Evolutionary conservation across 2,797 vertebrate genomes (phyloP), one percentile per base, ranked within the genome.

Genomic region (Tinamus major): DNA sequence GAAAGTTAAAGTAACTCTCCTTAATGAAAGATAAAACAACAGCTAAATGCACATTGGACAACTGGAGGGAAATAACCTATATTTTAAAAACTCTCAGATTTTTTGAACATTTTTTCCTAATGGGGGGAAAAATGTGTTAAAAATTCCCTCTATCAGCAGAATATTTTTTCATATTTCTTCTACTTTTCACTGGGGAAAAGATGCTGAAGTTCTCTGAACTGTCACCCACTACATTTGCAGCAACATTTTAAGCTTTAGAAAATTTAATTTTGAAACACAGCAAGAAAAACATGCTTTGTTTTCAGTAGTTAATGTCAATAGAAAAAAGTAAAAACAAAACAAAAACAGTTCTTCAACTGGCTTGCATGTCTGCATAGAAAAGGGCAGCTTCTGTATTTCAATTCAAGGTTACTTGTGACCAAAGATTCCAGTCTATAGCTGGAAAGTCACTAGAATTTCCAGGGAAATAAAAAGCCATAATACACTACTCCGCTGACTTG

Each of bases 361-460:
- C 27, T 41, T 41, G 53, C 10, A 17, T 13, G 69, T 62, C 53
- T 84, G 6, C 59, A 48, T 65, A 53, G 44, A 82, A 93, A 90
- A 93, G 56, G 39, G 72, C 44, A 89, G 82, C 79, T 93, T 69
- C 67, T 63, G 18, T 76, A 64, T 81, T 79, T 77, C 85, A 55
- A 87, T 49, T 85, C 51, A 94, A 89, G 51, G 55, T 58, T 71
- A 55, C 29, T 33, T 76, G 49, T 87, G 64, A 83, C 74, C 74
- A 83, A 92, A 93, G 5, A 39, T 55, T 94, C 31, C 44, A 20
- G 69, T 88, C 76, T 81, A 33, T 89, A 92, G 68, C 85, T 92
- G 74, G 79, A 88, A 95, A 89, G 37, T 63, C 72, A 75, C 62
- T 53, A 92, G 81, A 94, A 89, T 48, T 95, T 93, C 74, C 67